Base-by-base conservation (phyloP, 2,888 invertebrate species). In the Drosophila picticornis region DNA sequence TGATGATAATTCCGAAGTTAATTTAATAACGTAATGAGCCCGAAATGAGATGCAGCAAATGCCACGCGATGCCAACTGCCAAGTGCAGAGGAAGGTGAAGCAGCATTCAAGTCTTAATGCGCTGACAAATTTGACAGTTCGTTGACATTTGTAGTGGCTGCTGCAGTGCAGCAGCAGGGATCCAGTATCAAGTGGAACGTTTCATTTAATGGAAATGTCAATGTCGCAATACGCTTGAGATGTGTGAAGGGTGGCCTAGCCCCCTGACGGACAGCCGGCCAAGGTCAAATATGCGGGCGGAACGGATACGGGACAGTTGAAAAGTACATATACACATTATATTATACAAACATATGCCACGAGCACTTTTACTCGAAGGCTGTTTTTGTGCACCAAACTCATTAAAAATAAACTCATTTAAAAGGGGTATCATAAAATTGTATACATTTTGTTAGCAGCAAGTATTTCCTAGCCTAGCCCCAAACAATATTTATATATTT, bases 81-180 rank as follows among this genome's bases (percentile, higher is more conserved):
- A 46, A 25, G 16, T 16, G 66, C 62, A 62, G 27, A 2, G 34
- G 19, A 34, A 29, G 40, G 27, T 31, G 50, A 38, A n/a, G 38
- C 65, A 62, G 31, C 27, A 29, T 5, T 13, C 38, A 48, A 31
- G 61, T 58, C 59, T 83, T 68, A 55, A 72, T 68, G 59, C n/a
- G 46, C 72, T 73, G 72, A 83, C 78, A 83, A 83, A 78, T 83
- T 83, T 75, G 85, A 83, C 85, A 83, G 83, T 83, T 85, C 85
- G 78, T 78, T 80, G 80, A 84, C 85, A 83, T 80, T 51, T 71
- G 71, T 36, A 51, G 75, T 65, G 76, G 64, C 69, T 75, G 70
- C 57, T 55, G 51, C 50, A 36, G 55, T 56, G 25, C 46, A 46
- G 16, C 46, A 16, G 46, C 46, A 25, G 46, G 46, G 46, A 16